A percentile compares a stretch with the other conserved stretches of the same genome.
phyloP scores from a whole-genome alignment of 2,797 vertebrate species.

The Esox lucius region DNA sequence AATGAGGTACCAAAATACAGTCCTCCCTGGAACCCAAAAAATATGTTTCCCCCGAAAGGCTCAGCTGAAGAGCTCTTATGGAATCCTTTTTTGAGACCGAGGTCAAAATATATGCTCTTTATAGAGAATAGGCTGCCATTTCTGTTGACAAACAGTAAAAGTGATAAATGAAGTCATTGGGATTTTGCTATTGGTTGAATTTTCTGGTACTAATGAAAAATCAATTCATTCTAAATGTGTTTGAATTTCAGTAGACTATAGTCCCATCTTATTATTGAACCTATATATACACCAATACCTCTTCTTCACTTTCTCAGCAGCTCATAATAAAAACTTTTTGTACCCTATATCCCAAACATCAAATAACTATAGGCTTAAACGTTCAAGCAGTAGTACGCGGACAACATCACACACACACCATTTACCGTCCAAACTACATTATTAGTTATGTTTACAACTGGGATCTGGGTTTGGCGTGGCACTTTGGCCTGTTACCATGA shows the following conservation, averaged over 20 bases:
- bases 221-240: conserved; percentile 17
- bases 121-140: not conserved
- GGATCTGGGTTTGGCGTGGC: not conserved
- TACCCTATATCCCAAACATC: not conserved
- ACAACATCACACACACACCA: conserved; percentile 5
- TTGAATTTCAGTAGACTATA: conserved; percentile 21
- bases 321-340: no score
- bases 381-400: not conserved
- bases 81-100: not conserved
- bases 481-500: not conserved
- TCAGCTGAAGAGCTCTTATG: no score
- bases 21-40: no score
- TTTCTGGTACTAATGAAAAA: conserved; percentile 30
- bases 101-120: not conserved
- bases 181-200: conserved; percentile 36
- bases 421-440: not conserved
- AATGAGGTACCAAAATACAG: no score
- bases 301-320: not conserved
- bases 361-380: not conserved
- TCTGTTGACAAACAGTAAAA: not conserved
- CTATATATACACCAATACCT: not conserved
- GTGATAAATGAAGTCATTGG: conserved; percentile 41
- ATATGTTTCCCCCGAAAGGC: no score
- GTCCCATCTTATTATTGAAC: not conserved
- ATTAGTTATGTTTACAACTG: not conserved